Base-by-base conservation (phyloP, 2,888 invertebrate genomes). In the Morpho achilles region DNA sequence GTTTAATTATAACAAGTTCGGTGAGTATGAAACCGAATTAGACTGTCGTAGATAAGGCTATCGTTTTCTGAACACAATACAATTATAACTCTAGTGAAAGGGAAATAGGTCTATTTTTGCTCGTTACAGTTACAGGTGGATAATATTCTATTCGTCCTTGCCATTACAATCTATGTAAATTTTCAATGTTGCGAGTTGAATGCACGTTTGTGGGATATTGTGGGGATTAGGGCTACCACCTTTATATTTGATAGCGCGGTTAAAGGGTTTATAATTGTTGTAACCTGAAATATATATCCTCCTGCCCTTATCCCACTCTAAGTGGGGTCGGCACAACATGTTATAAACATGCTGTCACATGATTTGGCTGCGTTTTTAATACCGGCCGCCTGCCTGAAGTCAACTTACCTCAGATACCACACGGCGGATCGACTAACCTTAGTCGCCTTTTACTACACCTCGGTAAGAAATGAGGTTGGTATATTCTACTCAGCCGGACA, bases 181-280 rank as follows among this genome's bases (percentile, higher is more conserved):
- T 72, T 74, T 72, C 73, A 65, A 71, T 75, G 71, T 76, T 74
- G 68, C 68, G 77, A 82, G 84, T 84, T 84, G 82, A 84, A 85
- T 68, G 83, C 70, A 79, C 80, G 74, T 76, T 77, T 65, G 73
- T 71, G 69, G 77, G 84, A 83, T 82, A 82, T 76, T 67, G 58
- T 54, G 56, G 61, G 73, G 74, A 75, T 71, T 67, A 67, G 71
- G 67, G 52, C 54, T 60, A 52, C 56, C 50, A 45, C 43, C 32
- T 32, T 8, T 47, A 32, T 32, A 32, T 32, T 32, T 32, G 3
- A 3, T 32, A 32, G 32, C 32, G 32, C 5, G 4, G 32, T 32
- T 32, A 32, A 32, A 5, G 32, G 5, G 5, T 32, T 5, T 32
- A 32, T 5, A 32, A 3, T 32, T 5, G 3, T 32, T 5, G 32